Evolutionary conservation across 2,888 invertebrate genomes (phyloP), one percentile per base, ranked within the genome.

Genomic region (Nephrotoma guestfalica): DNA sequence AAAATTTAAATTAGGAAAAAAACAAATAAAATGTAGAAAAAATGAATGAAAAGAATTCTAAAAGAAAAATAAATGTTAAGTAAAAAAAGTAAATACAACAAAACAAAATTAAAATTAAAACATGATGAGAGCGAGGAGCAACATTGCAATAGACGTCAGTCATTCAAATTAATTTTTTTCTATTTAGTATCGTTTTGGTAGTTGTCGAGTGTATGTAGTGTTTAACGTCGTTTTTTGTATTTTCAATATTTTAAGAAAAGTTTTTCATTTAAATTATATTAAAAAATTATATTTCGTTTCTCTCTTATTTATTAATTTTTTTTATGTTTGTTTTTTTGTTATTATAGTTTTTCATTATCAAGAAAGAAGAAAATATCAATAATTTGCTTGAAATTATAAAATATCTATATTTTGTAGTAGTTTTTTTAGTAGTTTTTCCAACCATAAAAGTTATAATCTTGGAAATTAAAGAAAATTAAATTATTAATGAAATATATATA

Each of bases 151-250:
- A 85, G 41, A 85, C 85, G 85, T 85, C 85, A 85, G 85, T 85
- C 84, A 84, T 84, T 84, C 42, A 84, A 84, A 41, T 84, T 84
- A 40, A 11, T 84, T 84, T 84, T 41, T 85, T 42, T 85, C 43
- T 43, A 43, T 85, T 85, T 43, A 91, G 91, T 91, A 89, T 90
- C 90, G 90, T 90, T 89, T 90, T 90, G 90, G 90, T 90, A 90
- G 91, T 90, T 90, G 91, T 90, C 90, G 91, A 90, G 90, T 88
- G 90, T 87, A 88, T 86, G 88, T 88, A 88, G 87, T 88, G 87
- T 86, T 87, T 87, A 40, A 51, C 41, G 86, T 86, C 86, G 57
- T 84, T 41, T 84, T 83, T 83, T n/a, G 51, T 71, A 71, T 71
- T 30, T 71, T 71, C 30, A 30, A 18, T 3, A 30, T 71, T 9